These are phyloP conservation scores for Euura lappo DNA, from an alignment of 1,140 invertebrate genomes.

Conservation along the genomic window DNA sequence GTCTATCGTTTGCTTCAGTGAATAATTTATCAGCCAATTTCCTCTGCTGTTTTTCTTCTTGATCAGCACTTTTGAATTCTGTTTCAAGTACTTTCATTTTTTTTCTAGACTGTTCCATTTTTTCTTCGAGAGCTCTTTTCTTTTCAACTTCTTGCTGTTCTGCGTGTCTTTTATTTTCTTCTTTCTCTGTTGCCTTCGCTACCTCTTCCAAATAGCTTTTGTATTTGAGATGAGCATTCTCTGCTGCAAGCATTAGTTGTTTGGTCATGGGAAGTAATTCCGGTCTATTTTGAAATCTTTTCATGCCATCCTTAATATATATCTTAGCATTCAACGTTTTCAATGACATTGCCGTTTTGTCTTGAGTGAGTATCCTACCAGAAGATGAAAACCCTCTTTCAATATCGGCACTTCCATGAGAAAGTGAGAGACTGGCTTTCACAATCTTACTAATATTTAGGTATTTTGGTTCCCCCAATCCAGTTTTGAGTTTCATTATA, in stretches of 20 bases:
- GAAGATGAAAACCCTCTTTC: slow-evolving; percentile 22
- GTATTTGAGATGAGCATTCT: neutral
- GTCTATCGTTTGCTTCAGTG: neutral
- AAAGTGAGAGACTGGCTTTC: slow-evolving; percentile 18
- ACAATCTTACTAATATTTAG: slow-evolving; percentile 17
- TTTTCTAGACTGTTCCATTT: neutral
- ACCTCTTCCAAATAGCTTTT: slow-evolving; percentile 3
- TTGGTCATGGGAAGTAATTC: neutral
- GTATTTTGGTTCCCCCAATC: slow-evolving; percentile 14
- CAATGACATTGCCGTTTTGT: neutral
- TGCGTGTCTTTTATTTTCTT: neutral
- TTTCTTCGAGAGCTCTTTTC: neutral
- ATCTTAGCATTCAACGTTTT: neutral
- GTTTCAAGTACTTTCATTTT: neutral
- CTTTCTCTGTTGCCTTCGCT: neutral
- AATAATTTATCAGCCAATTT: neutral
- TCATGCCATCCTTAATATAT: neutral
- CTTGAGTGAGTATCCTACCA: neutral
- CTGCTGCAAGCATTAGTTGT: neutral
- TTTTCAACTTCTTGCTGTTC: neutral
- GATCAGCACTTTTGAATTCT: neutral
- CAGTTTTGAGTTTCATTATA: slow-evolving; percentile 17
- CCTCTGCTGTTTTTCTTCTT: neutral
- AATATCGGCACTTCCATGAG: slow-evolving; percentile 26
- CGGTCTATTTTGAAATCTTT: neutral